These are phyloP conservation scores for Germaria angustata DNA, from an alignment of 2,888 invertebrate genomes.

Conservation along the genomic window DNA sequence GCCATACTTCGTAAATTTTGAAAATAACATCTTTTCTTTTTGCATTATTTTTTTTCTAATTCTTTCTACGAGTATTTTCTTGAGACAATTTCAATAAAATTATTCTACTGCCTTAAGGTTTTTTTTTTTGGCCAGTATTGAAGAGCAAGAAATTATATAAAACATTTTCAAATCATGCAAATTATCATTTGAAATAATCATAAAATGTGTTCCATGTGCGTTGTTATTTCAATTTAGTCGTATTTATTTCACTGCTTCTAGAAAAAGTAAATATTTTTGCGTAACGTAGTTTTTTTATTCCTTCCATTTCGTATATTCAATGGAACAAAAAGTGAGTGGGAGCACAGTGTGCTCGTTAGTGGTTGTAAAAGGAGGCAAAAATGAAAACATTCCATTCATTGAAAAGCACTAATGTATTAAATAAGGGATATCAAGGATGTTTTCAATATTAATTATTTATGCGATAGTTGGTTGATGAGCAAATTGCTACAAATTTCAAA, in stretches of 20 bases:
- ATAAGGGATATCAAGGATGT: background rate
- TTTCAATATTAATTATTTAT: slow-evolving; percentile 15
- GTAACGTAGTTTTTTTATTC: background rate
- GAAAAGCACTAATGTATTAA: background rate
- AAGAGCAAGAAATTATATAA: background rate
- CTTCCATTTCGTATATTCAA: background rate
- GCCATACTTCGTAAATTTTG: slow-evolving; percentile 11
- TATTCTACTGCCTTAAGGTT: background rate
- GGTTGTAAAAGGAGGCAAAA: background rate
- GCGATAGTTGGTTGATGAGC: background rate
- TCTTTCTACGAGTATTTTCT: background rate
- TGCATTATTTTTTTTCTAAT: background rate
- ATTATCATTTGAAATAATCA: background rate
- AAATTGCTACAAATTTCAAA: background rate
- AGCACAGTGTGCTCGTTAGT: background rate
- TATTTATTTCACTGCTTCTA: background rate
- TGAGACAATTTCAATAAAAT: slow-evolving; percentile 19
- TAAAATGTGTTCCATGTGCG: background rate
- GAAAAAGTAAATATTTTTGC: background rate
- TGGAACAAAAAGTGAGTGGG: slow-evolving; percentile 1
- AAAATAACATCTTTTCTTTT: background rate
- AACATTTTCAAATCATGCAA: slow-evolving; percentile 1
- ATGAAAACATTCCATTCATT: slow-evolving; percentile 4
- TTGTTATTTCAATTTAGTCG: background rate
- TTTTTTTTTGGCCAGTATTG: background rate